Conservation (phyloP, 2,113 vertebrate species). For the Neolamprologus devosi region DNA sequence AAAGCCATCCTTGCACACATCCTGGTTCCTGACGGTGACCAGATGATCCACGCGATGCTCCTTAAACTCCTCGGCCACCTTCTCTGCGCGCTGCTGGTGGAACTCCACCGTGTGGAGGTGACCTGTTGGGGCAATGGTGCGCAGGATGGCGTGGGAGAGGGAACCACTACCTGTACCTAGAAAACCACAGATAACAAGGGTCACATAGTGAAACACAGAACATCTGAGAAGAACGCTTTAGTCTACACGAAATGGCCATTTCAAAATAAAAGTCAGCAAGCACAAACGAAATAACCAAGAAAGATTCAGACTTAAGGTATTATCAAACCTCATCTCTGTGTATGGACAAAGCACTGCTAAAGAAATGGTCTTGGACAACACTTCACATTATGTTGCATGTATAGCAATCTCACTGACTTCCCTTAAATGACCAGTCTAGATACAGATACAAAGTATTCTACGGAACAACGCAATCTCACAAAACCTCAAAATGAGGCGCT, state of each 20-base stretch:
- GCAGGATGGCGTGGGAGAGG: constrained; percentile 90
- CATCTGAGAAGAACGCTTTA: neutral
- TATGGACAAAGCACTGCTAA: neutral
- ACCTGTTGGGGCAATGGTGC: constrained; percentile 87
- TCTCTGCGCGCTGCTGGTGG: constrained; percentile 88
- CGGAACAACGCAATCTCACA: neutral
- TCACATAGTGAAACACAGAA: neutral
- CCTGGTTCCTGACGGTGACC: constrained; percentile 90
- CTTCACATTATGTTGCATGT: neutral
- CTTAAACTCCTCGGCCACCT: constrained; percentile 83
- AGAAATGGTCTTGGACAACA: neutral
- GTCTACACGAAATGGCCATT: neutral
- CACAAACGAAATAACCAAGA: neutral
- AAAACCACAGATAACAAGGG: neutral
- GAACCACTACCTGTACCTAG: constrained; percentile 94
- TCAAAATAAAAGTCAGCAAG: neutral
- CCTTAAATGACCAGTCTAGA: neutral
- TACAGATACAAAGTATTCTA: neutral
- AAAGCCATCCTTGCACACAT: constrained; percentile 91
- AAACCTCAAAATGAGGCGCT: neutral
- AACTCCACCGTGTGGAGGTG: constrained; percentile 96
- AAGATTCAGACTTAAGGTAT: neutral
- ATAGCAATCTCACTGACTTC: neutral
- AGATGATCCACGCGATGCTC: constrained; percentile 84
- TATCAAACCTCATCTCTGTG: neutral